These are phyloP conservation scores for Hydrolagus affinis DNA, from an alignment of 2,113 vertebrate genomes.

Conservation along the genomic window DNA sequence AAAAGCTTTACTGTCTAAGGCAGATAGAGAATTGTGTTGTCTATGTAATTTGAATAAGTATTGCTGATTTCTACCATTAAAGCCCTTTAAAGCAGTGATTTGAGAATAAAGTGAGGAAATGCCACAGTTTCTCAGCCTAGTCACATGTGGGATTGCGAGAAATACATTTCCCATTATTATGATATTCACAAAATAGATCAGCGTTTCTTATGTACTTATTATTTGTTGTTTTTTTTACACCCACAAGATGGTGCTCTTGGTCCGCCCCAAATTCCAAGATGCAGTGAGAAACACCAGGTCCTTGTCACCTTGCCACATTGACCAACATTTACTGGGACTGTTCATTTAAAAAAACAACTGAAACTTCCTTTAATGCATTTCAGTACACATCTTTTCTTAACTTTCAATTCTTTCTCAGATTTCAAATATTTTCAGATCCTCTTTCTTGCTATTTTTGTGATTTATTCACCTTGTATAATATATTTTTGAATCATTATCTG, in stretches of 20 bases:
- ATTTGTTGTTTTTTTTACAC: neutral
- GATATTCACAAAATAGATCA: neutral
- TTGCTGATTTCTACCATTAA: neutral
- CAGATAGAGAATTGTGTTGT: neutral
- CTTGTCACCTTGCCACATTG: neutral
- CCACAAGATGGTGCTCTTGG: neutral
- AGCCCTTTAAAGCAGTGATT: neutral
- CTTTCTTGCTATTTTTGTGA: neutral
- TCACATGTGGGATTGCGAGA: neutral
- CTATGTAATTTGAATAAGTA: neutral
- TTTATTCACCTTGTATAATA: neutral
- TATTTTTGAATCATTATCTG: neutral
- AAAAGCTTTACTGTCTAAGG: neutral
- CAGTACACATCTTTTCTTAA: neutral
- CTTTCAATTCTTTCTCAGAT: neutral
- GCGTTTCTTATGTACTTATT: neutral
- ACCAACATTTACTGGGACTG: neutral
- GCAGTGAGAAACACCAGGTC: neutral
- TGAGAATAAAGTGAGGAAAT: neutral
- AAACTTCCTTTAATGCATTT: too few relatives aligned
- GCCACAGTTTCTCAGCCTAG: neutral
- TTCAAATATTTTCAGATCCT: neutral
- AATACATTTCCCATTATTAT: neutral
- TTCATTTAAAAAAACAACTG: too few relatives aligned
- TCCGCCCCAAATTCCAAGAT: neutral